Percentiles rank a stretch among this genome's conserved stretches.
Conservation (phyloP, 2,888 invertebrate species). For the Microdon myrmicae region DNA sequence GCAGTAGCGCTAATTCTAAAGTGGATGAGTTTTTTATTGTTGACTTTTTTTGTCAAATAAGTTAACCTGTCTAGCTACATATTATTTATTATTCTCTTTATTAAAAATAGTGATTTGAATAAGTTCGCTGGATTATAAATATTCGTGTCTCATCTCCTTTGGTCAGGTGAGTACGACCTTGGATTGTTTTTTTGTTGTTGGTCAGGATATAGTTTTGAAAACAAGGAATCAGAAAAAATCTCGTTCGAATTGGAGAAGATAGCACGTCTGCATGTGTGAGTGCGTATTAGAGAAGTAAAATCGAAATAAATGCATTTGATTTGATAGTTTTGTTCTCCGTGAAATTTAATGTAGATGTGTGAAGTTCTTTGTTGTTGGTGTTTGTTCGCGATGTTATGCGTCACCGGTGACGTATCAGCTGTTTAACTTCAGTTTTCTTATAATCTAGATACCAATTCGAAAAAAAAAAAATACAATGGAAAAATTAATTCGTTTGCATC, state of each 20-base stretch:
- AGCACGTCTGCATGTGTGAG: no score
- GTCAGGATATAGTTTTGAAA: no score
- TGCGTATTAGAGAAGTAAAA: slow-evolving; percentile 44
- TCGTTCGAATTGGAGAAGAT: no score
- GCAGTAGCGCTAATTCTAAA: slow-evolving; percentile 48
- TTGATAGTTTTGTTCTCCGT: slow-evolving; percentile 27
- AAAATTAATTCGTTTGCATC: slow-evolving; percentile 6
- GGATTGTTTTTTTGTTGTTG: slow-evolving; percentile 34
- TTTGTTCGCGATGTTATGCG: slow-evolving; percentile 53
- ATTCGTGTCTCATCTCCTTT: slow-evolving; percentile 21
- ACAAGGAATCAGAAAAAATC: no score
- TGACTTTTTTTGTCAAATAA: slow-evolving; percentile 49
- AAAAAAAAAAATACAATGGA: slow-evolving; percentile 1
- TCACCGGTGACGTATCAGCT: slow-evolving; percentile 57
- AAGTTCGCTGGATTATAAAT: slow-evolving; percentile 20
- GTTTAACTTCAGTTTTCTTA: slow-evolving; percentile 36
- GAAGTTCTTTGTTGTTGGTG: slow-evolving; percentile 25
- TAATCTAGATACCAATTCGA: slow-evolving; percentile 20
- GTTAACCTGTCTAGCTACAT: slow-evolving; percentile 43
- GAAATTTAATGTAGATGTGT: slow-evolving; percentile 27
- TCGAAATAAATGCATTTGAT: slow-evolving; percentile 44
- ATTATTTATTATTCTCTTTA: slow-evolving; percentile 24
- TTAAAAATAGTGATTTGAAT: slow-evolving; percentile 32
- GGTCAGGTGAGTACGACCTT: slow-evolving; percentile 34
- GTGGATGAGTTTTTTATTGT: slow-evolving; percentile 43